Conservation (phyloP, 2,113 vertebrate species). For the Anarhynchus alexandrinus region DNA sequence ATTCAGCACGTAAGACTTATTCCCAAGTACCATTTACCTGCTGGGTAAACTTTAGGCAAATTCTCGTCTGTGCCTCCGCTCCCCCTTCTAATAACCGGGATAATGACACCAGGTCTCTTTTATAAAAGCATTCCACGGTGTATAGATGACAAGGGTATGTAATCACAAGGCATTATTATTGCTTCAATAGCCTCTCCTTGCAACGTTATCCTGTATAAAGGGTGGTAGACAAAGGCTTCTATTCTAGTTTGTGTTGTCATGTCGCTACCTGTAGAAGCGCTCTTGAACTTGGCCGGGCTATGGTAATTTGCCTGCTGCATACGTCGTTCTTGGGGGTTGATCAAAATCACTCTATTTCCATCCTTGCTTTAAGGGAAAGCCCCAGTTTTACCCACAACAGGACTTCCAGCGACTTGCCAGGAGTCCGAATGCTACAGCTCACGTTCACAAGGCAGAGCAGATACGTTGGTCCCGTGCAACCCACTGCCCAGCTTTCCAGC, state of each 20-base stretch:
- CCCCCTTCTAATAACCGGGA: neutral
- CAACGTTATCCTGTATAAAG: neutral
- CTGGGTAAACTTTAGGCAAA: slow-evolving; percentile 48
- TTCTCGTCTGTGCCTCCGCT: neutral
- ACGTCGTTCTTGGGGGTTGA: neutral
- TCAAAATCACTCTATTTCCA: neutral
- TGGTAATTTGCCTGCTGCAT: neutral
- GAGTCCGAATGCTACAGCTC: neutral
- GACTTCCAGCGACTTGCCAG: neutral
- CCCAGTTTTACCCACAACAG: neutral
- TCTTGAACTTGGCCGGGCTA: neutral
- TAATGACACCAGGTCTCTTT: slow-evolving; percentile 1
- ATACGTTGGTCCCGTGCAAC: rapidly evolving
- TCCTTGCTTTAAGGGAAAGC: neutral
- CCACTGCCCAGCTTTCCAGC: neutral
- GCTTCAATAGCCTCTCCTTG: neutral
- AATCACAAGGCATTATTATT: neutral
- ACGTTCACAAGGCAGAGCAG: neutral
- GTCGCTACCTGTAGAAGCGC: neutral
- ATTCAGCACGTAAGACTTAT: neutral
- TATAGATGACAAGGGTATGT: neutral
- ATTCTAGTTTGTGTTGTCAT: neutral
- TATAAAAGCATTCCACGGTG: neutral
- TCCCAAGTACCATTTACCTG: slow-evolving; percentile 26
- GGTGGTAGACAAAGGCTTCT: neutral